These are phyloP conservation scores for Eremobia ochroleuca DNA, from an alignment of 2,888 invertebrate genomes.

Conservation along the genomic window DNA sequence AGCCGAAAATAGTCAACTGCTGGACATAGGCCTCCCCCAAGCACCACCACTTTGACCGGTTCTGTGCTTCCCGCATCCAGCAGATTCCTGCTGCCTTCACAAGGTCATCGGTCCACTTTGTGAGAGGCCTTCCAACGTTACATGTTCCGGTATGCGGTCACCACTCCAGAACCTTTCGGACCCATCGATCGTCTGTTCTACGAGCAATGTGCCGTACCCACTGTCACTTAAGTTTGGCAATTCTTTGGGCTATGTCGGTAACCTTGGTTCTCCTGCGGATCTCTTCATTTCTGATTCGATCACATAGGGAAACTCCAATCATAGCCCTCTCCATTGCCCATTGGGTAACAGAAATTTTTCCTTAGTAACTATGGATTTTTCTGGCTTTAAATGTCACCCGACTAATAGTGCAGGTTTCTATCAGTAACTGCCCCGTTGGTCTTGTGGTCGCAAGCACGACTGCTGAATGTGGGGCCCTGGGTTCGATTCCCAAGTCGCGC, in stretches of 20 bases:
- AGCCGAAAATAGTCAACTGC: background rate
- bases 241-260: background rate
- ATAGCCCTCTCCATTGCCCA: too few relatives aligned
- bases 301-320: background rate
- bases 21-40: background rate
- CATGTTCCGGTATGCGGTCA: background rate
- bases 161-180: background rate
- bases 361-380: background rate
- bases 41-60: background rate
- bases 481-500: background rate
- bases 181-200: background rate
- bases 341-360: background rate
- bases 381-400: background rate
- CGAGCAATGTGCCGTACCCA: background rate
- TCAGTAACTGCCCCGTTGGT: background rate
- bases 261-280: background rate
- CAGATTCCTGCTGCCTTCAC: background rate
- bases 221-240: background rate
- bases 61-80: background rate
- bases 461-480: background rate
- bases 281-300: background rate
- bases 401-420: background rate
- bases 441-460: background rate
- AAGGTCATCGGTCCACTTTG: background rate
- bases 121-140: background rate